A percentile compares a stretch with the other conserved stretches of the same genome.
These are phyloP conservation scores for Coendou prehensilis DNA, from an alignment of 2,797 vertebrate species.

Conservation along the genomic window DNA sequence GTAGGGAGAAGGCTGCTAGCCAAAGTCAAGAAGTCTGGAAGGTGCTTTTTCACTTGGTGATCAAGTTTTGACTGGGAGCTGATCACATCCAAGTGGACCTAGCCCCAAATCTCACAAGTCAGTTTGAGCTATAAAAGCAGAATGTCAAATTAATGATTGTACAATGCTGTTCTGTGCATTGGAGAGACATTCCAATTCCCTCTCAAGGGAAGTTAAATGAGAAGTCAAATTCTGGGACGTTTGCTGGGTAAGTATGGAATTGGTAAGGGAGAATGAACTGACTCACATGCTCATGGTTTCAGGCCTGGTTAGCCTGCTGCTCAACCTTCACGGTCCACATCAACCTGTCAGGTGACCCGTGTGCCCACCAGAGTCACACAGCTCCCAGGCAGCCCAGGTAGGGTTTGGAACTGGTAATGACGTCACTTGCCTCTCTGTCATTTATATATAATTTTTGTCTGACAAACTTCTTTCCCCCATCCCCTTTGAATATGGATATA, in stretches of 20 bases:
- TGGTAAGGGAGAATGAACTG: not conserved
- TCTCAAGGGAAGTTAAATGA: not conserved
- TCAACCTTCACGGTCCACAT: not conserved
- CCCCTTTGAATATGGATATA: not conserved
- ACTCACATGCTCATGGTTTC: not conserved
- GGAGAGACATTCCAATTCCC: not conserved
- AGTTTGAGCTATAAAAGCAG: not conserved
- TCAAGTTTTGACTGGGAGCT: not conserved
- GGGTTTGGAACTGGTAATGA: not conserved
- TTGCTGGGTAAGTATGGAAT: not conserved
- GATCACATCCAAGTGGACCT: not conserved
- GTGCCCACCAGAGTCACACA: not conserved
- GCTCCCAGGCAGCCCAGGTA: not conserved
- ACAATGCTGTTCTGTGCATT: not conserved
- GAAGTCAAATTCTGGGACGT: not conserved
- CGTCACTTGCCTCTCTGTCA: not conserved
- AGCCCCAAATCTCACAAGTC: not conserved
- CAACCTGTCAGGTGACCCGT: not conserved
- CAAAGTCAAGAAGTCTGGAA: not conserved
- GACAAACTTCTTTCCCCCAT: not conserved
- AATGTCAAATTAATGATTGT: conserved; percentile 4
- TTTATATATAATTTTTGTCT: conserved; percentile 33
- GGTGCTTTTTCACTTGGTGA: not conserved
- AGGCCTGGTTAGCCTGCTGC: not conserved
- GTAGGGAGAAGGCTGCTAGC: not conserved